phyloP scores from a whole-genome alignment of 2,888 invertebrate genomes.

The Tanytarsus gracilentus region DNA sequence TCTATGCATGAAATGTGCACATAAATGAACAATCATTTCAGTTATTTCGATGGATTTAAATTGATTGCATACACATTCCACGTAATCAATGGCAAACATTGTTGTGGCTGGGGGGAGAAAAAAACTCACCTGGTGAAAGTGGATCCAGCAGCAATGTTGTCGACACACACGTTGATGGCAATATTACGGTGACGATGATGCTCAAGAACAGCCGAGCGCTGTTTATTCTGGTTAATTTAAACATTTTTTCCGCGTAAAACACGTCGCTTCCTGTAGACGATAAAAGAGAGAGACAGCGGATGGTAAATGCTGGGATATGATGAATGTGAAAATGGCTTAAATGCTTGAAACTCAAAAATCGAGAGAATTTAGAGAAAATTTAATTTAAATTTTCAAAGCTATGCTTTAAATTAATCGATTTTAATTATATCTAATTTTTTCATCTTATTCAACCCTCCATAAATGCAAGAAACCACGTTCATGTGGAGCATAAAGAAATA shows the following conservation, averaged over 20 bases:
- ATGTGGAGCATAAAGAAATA: too few species aligned
- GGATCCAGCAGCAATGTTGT: slow-evolving; percentile 9
- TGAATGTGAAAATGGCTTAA: too few species aligned
- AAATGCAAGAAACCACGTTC: too few species aligned
- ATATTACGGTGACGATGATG: not conserved
- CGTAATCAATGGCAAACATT: not conserved
- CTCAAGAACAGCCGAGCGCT: slow-evolving; percentile 20
- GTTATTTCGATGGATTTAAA: slow-evolving; percentile 15
- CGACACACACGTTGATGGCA: not conserved
- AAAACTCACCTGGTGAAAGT: slow-evolving; percentile 18
- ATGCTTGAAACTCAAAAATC: too few species aligned
- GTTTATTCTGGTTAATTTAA: slow-evolving; percentile 17
- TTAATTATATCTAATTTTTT: too few species aligned
- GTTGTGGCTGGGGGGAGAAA: not conserved
- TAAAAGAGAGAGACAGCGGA: not conserved
- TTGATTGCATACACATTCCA: slow-evolving; percentile 8
- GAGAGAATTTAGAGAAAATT: too few species aligned
- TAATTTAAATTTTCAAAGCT: too few species aligned
- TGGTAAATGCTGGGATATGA: too few species aligned
- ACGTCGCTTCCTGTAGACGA: not conserved
- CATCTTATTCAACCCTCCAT: too few species aligned
- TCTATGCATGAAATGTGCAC: not conserved
- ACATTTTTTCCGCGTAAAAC: slow-evolving; percentile 21
- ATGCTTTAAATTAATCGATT: too few species aligned
- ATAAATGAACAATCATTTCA: slow-evolving; percentile 2